phyloP scores from a whole-genome alignment of 2,888 invertebrate species.

The Coleophora flavipennella region DNA sequence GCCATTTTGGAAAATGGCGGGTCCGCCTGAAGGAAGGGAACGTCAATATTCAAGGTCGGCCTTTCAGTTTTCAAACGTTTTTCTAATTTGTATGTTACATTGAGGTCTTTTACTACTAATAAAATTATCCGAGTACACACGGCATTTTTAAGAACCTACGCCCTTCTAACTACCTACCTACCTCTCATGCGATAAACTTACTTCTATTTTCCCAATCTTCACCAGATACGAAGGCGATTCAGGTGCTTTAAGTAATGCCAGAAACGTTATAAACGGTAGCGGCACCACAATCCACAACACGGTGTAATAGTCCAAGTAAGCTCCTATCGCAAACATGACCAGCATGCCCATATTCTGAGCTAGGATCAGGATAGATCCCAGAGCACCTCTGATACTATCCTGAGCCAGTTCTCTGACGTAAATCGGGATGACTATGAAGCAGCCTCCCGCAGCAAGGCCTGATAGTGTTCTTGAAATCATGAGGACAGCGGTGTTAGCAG shows the following conservation, averaged over 20 bases:
- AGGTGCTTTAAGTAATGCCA: conserved; percentile 34
- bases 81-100: no score
- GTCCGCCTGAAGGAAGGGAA: no score
- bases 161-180: no score
- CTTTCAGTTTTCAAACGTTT: no score
- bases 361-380: conserved; percentile 28
- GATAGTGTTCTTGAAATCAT: not conserved
- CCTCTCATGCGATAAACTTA: no score
- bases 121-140: no score
- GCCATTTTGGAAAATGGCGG: no score
- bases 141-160: no score
- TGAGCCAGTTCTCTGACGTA: not conserved
- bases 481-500: not conserved
- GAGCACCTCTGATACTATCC: conserved; percentile 32
- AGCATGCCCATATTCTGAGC: conserved; percentile 34
- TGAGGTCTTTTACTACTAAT: no score
- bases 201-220: conserved; percentile 34
- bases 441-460: not conserved
- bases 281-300: conserved; percentile 29
- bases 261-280: conserved; percentile 24
- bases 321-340: conserved; percentile 35
- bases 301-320: conserved; percentile 33
- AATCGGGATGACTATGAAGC: not conserved
- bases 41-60: no score
- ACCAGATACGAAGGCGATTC: conserved; percentile 48